Conservation (phyloP, 2,113 vertebrate genomes). For the Noctilio leporinus region DNA sequence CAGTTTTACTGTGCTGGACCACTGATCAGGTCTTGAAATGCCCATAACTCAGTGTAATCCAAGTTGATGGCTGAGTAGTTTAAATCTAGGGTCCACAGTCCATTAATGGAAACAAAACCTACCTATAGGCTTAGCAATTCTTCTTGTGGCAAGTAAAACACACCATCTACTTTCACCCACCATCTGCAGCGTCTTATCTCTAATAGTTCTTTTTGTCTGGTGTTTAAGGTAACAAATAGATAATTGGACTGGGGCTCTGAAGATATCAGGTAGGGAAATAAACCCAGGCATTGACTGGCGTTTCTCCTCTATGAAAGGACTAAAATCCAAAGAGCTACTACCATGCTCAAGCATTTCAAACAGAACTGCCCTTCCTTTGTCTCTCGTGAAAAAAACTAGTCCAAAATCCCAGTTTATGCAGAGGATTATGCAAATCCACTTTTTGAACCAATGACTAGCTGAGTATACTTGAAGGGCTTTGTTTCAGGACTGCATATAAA, state of each 20-base stretch:
- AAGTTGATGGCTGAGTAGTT: neutral
- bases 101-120: neutral
- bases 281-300: fast-evolving
- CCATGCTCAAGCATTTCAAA: neutral
- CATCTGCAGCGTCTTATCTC: neutral
- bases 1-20: neutral
- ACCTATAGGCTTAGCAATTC: neutral
- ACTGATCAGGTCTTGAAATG: neutral
- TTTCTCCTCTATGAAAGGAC: neutral
- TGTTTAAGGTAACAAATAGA: slow-evolving; percentile 22
- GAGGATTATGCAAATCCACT: neutral
- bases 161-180: neutral
- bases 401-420: neutral
- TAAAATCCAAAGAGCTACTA: neutral
- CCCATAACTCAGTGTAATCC: neutral
- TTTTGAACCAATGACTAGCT: neutral
- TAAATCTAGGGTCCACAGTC: neutral
- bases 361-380: neutral
- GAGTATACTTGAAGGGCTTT: neutral
- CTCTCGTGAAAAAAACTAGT: neutral
- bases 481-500: neutral
- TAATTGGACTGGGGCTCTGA: neutral
- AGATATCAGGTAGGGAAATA: neutral
- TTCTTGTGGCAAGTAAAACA: neutral
- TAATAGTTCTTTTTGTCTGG: neutral